A percentile compares a stretch with the other conserved stretches of the same genome.
These are phyloP conservation scores for Sesia apiformis DNA, from an alignment of 2,888 invertebrate genomes.

Conservation along the genomic window DNA sequence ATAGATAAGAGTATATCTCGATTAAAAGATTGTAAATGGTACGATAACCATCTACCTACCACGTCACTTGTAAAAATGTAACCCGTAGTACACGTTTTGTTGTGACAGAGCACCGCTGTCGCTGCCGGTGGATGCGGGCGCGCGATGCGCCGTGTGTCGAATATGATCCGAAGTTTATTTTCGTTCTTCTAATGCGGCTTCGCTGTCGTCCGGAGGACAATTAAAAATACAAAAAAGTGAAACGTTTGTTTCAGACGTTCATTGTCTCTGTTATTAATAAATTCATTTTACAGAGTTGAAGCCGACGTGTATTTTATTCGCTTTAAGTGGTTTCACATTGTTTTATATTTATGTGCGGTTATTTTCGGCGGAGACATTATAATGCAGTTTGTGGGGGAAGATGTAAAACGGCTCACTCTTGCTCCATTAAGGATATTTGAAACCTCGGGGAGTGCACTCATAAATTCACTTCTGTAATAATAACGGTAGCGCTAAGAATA, in stretches of 20 bases:
- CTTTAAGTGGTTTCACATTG: constrained; percentile 76
- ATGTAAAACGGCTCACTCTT: constrained; percentile 68
- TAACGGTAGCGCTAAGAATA: constrained; percentile 49
- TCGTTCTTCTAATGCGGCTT: constrained; percentile 70
- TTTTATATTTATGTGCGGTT: constrained; percentile 74
- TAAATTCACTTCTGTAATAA: constrained; percentile 70
- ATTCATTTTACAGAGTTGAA: constrained; percentile 73
- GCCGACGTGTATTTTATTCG: constrained; percentile 74
- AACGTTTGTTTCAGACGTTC: constrained; percentile 73
- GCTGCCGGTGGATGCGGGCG: not conserved
- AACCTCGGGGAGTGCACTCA: constrained; percentile 69
- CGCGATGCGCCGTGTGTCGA: constrained; percentile 31
- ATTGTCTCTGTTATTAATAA: constrained; percentile 75
- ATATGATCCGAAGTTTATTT: constrained; percentile 71
- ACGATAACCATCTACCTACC: too few relatives aligned
- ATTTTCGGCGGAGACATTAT: constrained; percentile 71
- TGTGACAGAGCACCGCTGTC: not conserved
- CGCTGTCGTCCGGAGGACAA: constrained; percentile 69
- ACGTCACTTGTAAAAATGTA: too few relatives aligned
- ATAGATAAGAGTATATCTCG: too few relatives aligned
- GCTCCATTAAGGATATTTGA: constrained; percentile 73
- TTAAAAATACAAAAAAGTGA: constrained; percentile 73
- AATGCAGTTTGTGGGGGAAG: constrained; percentile 73
- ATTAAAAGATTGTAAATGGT: too few relatives aligned
- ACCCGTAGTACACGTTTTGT: too few relatives aligned